A percentile compares a stretch with the other conserved stretches of the same genome.
These are phyloP conservation scores for Pomacea maculata DNA, from an alignment of 1,140 invertebrate genomes.

Conservation along the genomic window DNA sequence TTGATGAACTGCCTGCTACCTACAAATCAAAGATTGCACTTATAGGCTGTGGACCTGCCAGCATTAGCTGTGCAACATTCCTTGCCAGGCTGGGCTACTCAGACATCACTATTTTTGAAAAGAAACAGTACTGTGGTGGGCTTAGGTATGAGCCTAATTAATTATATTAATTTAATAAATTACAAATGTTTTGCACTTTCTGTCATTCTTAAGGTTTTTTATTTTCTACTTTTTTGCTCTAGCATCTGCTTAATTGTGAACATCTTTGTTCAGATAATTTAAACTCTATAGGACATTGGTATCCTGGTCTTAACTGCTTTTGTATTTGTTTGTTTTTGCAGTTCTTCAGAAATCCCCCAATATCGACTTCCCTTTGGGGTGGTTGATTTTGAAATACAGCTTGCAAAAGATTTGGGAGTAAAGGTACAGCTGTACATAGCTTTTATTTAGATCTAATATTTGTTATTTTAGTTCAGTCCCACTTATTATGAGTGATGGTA, in stretches of 20 bases:
- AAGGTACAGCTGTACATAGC: constrained; percentile 71
- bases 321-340: constrained; percentile 63
- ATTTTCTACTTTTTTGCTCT: too few species aligned
- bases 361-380: constrained; percentile 92
- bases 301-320: neutral
- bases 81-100: constrained; percentile 91
- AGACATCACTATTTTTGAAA: constrained; percentile 93
- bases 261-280: neutral
- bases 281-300: constrained; percentile 3
- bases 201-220: too few species aligned
- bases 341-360: constrained; percentile 95
- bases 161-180: too few species aligned
- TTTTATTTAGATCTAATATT: too few species aligned
- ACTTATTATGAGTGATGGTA: too few species aligned
- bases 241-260: neutral
- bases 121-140: constrained; percentile 86
- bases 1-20: constrained; percentile 68
- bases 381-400: constrained; percentile 91
- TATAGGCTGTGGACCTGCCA: constrained; percentile 94
- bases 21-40: constrained; percentile 85
- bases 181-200: too few species aligned
- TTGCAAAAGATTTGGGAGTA: constrained; percentile 92
- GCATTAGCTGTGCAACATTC: constrained; percentile 96
- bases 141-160: constrained; percentile 73
- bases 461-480: too few species aligned